Evolutionary conservation across 1,140 invertebrate genomes (phyloP).

Genomic region (Diabrotica undecimpunctata): DNA sequence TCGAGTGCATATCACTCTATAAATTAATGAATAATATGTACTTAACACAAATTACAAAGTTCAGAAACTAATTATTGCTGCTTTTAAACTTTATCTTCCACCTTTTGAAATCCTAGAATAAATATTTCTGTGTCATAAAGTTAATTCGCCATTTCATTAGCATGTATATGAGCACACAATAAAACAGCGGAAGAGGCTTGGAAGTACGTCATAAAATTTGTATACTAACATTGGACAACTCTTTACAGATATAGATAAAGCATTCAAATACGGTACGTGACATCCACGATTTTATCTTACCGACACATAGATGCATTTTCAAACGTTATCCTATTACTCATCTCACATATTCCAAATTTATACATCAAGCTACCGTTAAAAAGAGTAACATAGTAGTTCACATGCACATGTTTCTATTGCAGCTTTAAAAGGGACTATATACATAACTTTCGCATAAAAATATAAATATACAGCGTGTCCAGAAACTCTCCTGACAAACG

Average conservation of each 20-base stretch:
- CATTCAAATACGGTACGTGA: neutral
- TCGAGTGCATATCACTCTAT: no score
- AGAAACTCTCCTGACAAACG: no score
- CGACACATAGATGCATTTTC: neutral
- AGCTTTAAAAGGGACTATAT: no score
- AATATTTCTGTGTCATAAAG: no score
- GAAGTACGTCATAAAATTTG: neutral
- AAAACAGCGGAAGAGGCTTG: neutral
- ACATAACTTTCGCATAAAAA: no score
- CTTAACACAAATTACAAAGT: no score
- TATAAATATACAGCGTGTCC: no score
- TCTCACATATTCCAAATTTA: neutral
- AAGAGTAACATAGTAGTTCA: neutral
- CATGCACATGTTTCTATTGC: no score
- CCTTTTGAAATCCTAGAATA: no score
- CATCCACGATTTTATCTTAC: conserved; percentile 1
- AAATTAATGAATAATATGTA: no score
- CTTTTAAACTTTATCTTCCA: no score
- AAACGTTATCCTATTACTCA: neutral
- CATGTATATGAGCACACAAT: neutral
- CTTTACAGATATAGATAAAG: conserved; percentile 1
- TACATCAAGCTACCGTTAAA: neutral
- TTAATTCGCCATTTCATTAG: neutral
- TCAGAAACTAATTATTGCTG: no score
- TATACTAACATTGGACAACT: neutral